These are phyloP conservation scores for Dipodomys spectabilis DNA, from an alignment of 2,113 vertebrate species.

Conservation along the genomic window DNA sequence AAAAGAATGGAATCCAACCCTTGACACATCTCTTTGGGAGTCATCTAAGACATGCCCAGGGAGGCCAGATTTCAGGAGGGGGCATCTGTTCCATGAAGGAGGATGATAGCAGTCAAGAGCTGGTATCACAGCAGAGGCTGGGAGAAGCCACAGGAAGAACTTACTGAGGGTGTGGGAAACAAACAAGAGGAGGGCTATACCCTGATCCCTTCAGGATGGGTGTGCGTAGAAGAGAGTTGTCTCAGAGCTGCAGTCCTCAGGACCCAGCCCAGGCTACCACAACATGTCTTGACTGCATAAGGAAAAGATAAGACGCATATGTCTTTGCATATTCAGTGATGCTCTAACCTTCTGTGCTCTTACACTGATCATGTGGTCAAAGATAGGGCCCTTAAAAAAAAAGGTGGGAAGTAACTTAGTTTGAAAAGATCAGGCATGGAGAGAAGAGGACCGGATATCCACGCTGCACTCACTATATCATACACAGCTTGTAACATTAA, in stretches of 20 bases:
- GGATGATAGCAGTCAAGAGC: background rate
- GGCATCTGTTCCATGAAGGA: background rate
- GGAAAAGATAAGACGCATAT: background rate
- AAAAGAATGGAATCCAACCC: background rate
- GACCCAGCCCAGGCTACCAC: too few species aligned
- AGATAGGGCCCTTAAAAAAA: background rate
- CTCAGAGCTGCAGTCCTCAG: background rate
- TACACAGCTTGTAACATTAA: background rate
- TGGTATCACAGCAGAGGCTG: background rate
- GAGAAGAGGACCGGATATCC: background rate
- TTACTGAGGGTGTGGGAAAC: background rate
- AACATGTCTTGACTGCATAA: background rate
- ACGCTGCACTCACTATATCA: background rate
- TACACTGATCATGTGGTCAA: background rate
- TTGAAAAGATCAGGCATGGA: background rate
- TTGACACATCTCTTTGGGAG: background rate
- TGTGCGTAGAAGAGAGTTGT: background rate
- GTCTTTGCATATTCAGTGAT: background rate
- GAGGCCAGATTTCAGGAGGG: slow-evolving; percentile 6
- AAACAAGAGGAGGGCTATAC: background rate
- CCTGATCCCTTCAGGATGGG: fast-evolving
- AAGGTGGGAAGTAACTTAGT: background rate
- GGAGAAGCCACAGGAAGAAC: background rate
- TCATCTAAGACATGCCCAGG: background rate
- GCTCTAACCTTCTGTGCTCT: background rate